Evolutionary conservation across 1,140 invertebrate genomes (phyloP), one percentile per base, ranked within the genome.

Genomic region (Drosophila virilis): DNA sequence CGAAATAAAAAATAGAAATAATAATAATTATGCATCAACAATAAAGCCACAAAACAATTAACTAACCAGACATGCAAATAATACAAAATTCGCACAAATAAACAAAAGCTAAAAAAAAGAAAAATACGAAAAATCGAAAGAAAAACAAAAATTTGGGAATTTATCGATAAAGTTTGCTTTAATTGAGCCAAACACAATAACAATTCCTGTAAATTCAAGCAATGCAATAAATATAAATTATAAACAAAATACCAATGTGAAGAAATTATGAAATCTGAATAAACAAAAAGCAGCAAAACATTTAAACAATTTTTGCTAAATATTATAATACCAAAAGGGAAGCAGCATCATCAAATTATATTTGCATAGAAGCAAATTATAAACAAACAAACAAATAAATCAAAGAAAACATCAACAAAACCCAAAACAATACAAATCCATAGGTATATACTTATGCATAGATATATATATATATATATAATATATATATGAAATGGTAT

Each of bases 231-330:
- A 66, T 38, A 71, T 28, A 22, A 33, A 40, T 40, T 33, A 8
- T 50, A 38, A 38, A 15, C 13, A 42, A 52, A 37, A 60, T 68
- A 33, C 28, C 52, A 52, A 59, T 33, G 48, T 43, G 48, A 38
- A 57, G 46, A 22, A 46, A 22, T 72, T 72, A 67, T 72, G 62
- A 67, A 59, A 72, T 38, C 43, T 37, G 40, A 50, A 66, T 54
- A 57, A 71, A 65, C 45, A 51, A 71, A 42, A 61, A 54, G 17
- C 17, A 54, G 38, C 54, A 69, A 32, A 52, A 43, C 7, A 46
- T 32, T 43, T 35, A 60, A n/a, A 10, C 28, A 42, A 67, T 59
- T 60, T 51, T 50, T 51, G 32, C 32, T 32, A 17, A 46, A 46
- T 17, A 68, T 68, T 51, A 40, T 13, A 59, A 33, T 59, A 45